A percentile compares a stretch with the other conserved stretches of the same genome.
phyloP scores from a whole-genome alignment of 2,797 vertebrate species.

The Enteromius thamalakanensis region DNA sequence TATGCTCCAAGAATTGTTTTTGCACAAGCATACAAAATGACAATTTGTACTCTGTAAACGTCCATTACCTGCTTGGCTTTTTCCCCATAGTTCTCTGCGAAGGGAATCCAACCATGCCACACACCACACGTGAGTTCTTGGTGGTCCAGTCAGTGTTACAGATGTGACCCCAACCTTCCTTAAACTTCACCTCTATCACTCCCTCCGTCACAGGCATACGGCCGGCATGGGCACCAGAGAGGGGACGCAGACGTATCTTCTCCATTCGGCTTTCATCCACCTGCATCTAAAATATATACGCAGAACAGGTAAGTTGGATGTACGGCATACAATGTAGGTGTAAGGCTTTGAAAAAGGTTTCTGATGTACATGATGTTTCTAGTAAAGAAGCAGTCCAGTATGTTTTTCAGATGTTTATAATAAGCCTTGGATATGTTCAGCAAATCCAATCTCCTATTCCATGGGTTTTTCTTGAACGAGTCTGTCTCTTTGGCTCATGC shows the following conservation, averaged over 20 bases:
- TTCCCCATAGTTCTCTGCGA: conserved; percentile 86
- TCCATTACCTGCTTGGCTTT: conserved; percentile 65
- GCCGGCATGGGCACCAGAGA: conserved; percentile 72
- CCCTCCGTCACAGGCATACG: conserved; percentile 86
- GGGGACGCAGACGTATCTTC: conserved; percentile 85
- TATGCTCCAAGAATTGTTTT: background rate
- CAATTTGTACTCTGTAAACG: background rate
- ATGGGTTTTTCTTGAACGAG: background rate
- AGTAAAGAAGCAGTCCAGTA: background rate
- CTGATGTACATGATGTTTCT: background rate
- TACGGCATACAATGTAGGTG: background rate
- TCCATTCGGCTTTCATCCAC: conserved; percentile 86
- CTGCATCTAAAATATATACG: conserved; percentile 71
- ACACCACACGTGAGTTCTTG: conserved; percentile 89
- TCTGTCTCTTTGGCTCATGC: background rate
- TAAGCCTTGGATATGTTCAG: background rate
- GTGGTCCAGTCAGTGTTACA: conserved; percentile 87
- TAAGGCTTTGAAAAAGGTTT: background rate
- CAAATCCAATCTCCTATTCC: background rate
- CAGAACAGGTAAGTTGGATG: background rate
- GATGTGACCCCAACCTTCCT: conserved; percentile 87
- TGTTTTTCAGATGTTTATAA: background rate
- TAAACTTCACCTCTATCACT: conserved; percentile 88
- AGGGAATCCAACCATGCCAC: conserved; percentile 96
- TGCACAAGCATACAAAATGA: background rate